phyloP scores from a whole-genome alignment of 1,140 invertebrate species.

The Idris sp. region DNA sequence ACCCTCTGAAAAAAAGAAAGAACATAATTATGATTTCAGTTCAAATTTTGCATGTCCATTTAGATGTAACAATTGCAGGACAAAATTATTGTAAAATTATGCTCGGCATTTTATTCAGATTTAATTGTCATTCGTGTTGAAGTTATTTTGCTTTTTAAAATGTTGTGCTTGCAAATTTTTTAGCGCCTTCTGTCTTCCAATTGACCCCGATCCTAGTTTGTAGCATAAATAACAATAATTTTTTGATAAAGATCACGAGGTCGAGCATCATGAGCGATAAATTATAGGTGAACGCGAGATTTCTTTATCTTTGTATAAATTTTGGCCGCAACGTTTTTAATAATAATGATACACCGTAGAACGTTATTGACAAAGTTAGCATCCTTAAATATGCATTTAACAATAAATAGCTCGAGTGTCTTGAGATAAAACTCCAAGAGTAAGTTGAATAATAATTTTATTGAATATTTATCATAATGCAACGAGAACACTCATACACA shows the following conservation, averaged over 20 bases:
- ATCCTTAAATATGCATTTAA: constrained; percentile 48
- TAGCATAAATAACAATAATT: constrained; percentile 34
- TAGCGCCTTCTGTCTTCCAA: constrained; percentile 17
- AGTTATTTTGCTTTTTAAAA: too few species aligned
- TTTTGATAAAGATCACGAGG: constrained; percentile 26
- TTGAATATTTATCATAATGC: constrained; percentile 39
- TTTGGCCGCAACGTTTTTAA: constrained; percentile 43
- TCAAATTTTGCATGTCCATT: not conserved
- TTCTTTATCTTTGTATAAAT: constrained; percentile 55
- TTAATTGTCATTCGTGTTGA: too few species aligned
- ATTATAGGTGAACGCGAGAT: constrained; percentile 26
- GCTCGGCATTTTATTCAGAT: too few species aligned
- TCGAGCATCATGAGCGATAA: constrained; percentile 28
- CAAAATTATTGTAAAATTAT: too few species aligned
- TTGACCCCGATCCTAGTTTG: constrained; percentile 23
- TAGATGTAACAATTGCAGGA: too few species aligned
- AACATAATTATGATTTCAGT: too few species aligned
- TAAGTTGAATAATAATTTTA: constrained; percentile 50
- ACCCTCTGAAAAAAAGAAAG: too few species aligned
- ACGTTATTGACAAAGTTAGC: constrained; percentile 48
- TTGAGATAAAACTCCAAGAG: constrained; percentile 48
- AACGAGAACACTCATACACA: constrained; percentile 8
- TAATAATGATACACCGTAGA: constrained; percentile 46
- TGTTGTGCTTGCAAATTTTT: constrained; percentile 18
- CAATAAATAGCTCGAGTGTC: constrained; percentile 41